These are phyloP conservation scores for Apistogramma diplotaenia DNA, from an alignment of 2,113 vertebrate species.

Conservation along the genomic window DNA sequence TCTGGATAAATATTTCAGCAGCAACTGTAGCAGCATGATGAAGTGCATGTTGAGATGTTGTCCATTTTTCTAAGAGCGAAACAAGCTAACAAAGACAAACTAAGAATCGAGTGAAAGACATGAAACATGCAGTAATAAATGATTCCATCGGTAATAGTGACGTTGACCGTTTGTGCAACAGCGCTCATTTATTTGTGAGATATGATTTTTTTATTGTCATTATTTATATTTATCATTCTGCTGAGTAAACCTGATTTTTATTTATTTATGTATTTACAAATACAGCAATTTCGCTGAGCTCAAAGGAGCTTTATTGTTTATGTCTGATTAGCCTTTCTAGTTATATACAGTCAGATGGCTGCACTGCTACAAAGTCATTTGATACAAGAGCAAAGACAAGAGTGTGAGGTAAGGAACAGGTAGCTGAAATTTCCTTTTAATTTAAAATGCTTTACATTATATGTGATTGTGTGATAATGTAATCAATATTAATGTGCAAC, in stretches of 20 bases:
- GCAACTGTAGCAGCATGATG: constrained; percentile 50
- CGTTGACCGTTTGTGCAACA: not conserved
- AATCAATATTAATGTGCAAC: not conserved
- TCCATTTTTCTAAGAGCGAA: constrained; percentile 13
- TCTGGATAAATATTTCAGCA: constrained; percentile 70
- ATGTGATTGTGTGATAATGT: not conserved
- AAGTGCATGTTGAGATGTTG: constrained; percentile 33
- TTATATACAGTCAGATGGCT: not conserved
- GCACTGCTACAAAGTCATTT: not conserved
- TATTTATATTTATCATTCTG: not conserved
- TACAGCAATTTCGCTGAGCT: not conserved
- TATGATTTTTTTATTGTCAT: not conserved
- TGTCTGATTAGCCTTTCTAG: not conserved
- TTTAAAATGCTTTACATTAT: too few species aligned
- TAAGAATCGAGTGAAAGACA: not conserved
- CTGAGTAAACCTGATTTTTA: not conserved
- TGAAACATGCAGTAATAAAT: not conserved
- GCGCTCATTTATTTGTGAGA: not conserved
- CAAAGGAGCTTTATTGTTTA: not conserved
- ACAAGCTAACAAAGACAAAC: not conserved
- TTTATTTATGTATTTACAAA: not conserved
- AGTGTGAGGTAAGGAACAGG: not conserved
- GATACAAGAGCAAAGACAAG: not conserved
- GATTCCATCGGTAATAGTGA: not conserved
- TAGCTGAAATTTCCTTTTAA: not conserved